Evolutionary conservation across 2,888 invertebrate species (phyloP), one percentile per base, ranked within the genome.

Genomic region (Didymodactylos carnosus): DNA sequence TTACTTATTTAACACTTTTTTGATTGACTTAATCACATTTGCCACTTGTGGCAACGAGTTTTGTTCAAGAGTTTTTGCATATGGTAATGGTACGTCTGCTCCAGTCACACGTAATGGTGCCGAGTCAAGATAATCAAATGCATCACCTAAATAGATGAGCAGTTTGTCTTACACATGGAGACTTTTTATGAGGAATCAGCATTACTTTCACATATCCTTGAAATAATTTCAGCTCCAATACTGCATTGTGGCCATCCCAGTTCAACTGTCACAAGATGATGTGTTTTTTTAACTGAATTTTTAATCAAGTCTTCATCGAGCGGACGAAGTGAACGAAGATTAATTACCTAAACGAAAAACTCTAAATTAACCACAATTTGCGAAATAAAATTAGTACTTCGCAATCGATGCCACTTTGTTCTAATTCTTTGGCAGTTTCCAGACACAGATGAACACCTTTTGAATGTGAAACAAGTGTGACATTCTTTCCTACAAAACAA

Each of bases 41-140:
- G 62, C 10, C 23, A 69, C 69, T 40, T 71, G 46, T 23, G 95
- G 95, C 75, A 93, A 80, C 5, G 91, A 89, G 23, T 87, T 86
- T 0, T 81, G 80, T 87, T 98, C 98, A 73, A 97, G 86, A n/a
- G 87, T 83, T 82, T 89, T 89, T 8, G 94, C 87, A 85, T 98
- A 99, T 2, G 98, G 95, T 94, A 95, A 95, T 49, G 97, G 97
- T 39, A 91, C 88, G 85, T 98, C 98, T 0, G 90, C 93, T 76
- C 94, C 95, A 0, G 91, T 90, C 39, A 95, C 88, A 76, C 98
- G 87, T 83, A 91, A 87, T 53, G 90, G 89, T 0, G 98, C 98
- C 75, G 97, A 91, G 85, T 98, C 98, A 79, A 98, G 86, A 84
- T 94, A 92, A 86, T 91, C 95, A 86, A 97, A 98, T 14, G 90